Percentiles rank a stretch among this genome's conserved stretches.
These are phyloP conservation scores for Ernsta delagoae DNA, from an alignment of 2,888 invertebrate genomes.

Conservation along the genomic window DNA sequence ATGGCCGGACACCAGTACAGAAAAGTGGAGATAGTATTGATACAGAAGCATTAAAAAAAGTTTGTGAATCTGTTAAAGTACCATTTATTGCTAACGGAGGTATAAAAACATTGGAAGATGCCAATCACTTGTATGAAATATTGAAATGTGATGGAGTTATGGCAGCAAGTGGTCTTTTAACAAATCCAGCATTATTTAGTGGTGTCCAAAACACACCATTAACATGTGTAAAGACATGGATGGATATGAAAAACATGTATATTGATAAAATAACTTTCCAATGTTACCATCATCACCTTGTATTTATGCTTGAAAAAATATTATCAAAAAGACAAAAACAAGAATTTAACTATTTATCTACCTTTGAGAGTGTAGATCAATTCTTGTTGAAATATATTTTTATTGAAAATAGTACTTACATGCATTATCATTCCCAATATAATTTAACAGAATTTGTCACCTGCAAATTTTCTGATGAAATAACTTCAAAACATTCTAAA, in stretches of 20 bases:
- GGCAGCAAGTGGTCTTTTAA: slow-evolving; percentile 95
- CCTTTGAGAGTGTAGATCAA: slow-evolving; percentile 87
- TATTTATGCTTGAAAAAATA: slow-evolving; percentile 96
- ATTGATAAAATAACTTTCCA: slow-evolving; percentile 89
- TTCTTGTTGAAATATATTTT: slow-evolving; percentile 87
- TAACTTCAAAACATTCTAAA: slow-evolving; percentile 68
- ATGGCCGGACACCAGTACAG: slow-evolving; percentile 95
- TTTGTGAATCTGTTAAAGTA: slow-evolving; percentile 89
- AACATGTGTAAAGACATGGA: slow-evolving; percentile 93
- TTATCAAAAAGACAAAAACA: slow-evolving; percentile 89
- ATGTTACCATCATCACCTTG: slow-evolving; percentile 97
- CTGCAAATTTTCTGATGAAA: slow-evolving; percentile 71
- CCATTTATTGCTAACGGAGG: slow-evolving; percentile 98
- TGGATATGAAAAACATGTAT: slow-evolving; percentile 87
- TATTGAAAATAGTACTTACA: slow-evolving; percentile 54
- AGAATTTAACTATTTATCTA: slow-evolving; percentile 91
- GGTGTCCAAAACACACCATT: slow-evolving; percentile 89
- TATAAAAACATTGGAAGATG: slow-evolving; percentile 90
- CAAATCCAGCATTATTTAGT: slow-evolving; percentile 95
- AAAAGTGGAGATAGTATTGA: slow-evolving; percentile 90
- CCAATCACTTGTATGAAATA: slow-evolving; percentile 85
- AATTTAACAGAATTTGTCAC: slow-evolving; percentile 60
- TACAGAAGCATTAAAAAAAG: slow-evolving; percentile 87
- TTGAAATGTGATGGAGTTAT: slow-evolving; percentile 95
- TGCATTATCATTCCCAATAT: slow-evolving; percentile 55